A percentile compares a stretch with the other conserved stretches of the same genome.
Evolutionary conservation across 2,888 invertebrate genomes (phyloP).

Genomic region (Tipula helvola): DNA sequence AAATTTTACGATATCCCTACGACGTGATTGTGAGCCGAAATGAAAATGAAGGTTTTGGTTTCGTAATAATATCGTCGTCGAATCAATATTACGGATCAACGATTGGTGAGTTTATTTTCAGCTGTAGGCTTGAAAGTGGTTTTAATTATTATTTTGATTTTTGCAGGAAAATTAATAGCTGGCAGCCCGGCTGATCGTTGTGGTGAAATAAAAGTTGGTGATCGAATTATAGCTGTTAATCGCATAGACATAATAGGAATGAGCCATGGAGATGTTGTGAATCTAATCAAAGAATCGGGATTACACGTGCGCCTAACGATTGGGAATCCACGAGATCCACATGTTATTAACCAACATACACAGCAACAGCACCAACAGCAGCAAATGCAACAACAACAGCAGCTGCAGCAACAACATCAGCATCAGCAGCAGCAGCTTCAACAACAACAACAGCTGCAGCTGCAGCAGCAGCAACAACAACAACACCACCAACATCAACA

Average conservation of each 20-base stretch:
- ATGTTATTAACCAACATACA: neutral
- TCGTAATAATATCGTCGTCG: constrained; percentile 94
- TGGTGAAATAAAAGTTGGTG: constrained; percentile 81
- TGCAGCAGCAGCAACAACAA: constrained; percentile 19
- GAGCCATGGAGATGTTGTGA: constrained; percentile 93
- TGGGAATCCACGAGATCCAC: constrained; percentile 24
- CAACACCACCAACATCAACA: neutral
- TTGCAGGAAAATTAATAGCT: constrained; percentile 79
- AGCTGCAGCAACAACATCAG: constrained; percentile 9
- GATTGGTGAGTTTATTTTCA: constrained; percentile 47
- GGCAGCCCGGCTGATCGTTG: constrained; percentile 93
- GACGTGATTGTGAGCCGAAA: constrained; percentile 83
- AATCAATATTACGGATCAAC: constrained; percentile 67
- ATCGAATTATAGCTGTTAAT: constrained; percentile 92
- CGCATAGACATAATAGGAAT: constrained; percentile 80
- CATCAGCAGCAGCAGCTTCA: neutral
- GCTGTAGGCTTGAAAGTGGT: neutral
- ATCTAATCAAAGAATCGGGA: constrained; percentile 93
- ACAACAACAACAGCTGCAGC: constrained; percentile 5
- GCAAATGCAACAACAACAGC: constrained; percentile 13
- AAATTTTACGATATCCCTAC: constrained; percentile 47
- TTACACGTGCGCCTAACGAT: constrained; percentile 79
- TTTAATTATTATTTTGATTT: neutral
- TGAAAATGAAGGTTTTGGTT: constrained; percentile 96
- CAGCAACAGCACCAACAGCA: neutral